phyloP scores from a whole-genome alignment of 2,797 vertebrate genomes.

The Microchirus variegatus region DNA sequence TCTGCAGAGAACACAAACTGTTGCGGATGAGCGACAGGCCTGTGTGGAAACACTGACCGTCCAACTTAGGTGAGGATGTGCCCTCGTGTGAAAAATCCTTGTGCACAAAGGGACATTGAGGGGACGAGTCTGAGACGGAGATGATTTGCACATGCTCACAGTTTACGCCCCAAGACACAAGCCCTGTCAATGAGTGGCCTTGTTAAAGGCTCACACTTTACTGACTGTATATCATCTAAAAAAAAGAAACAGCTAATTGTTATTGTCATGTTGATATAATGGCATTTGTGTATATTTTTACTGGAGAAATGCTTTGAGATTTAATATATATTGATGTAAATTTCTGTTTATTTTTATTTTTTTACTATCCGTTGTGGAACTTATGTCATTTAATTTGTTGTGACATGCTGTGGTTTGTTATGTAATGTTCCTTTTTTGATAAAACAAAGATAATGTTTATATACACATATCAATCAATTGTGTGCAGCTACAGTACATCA shows the following conservation, averaged over 20 bases:
- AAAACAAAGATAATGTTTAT: background rate
- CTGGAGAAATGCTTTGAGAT: background rate
- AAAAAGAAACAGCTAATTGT: background rate
- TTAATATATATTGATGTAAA: conserved; percentile 3
- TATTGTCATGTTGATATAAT: background rate
- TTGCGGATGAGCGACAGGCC: conserved; percentile 83
- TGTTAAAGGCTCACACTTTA: background rate
- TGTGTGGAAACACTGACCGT: conserved; percentile 83
- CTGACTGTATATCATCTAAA: background rate
- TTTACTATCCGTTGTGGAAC: background rate
- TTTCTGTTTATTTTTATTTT: conserved; percentile 3
- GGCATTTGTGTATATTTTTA: conserved; percentile 11
- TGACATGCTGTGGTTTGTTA: conserved; percentile 6
- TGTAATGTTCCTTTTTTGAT: conserved; percentile 16
- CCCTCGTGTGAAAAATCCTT: conserved; percentile 22
- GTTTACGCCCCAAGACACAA: conserved; percentile 12
- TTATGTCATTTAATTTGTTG: conserved; percentile 5
- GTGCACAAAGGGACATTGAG: conserved; percentile 14
- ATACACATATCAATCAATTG: background rate
- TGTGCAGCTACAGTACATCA: conserved; percentile 16
- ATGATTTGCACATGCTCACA: background rate
- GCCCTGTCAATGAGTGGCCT: background rate
- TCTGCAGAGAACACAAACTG: conserved; percentile 84
- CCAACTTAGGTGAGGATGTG: conserved; percentile 86
- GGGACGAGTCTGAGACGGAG: background rate